These are phyloP conservation scores for Drosophila equinoxialis DNA, from an alignment of 1,140 invertebrate species.

Conservation along the genomic window DNA sequence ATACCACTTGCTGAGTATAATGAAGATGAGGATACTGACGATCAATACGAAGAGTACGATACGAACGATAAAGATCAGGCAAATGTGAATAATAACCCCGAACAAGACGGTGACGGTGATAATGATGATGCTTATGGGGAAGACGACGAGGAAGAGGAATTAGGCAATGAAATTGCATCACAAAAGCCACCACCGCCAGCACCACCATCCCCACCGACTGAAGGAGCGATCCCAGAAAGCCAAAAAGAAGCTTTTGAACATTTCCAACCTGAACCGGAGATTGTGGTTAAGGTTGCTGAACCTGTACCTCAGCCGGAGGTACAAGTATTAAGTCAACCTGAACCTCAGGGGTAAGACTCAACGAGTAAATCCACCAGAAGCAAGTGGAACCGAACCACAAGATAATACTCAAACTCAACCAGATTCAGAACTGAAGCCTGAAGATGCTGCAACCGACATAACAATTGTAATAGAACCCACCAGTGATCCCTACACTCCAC, in stretches of 20 bases:
- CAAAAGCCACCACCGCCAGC: slow-evolving; percentile 27
- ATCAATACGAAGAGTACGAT: slow-evolving; percentile 61
- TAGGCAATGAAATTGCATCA: neutral
- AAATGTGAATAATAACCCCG: slow-evolving; percentile 13
- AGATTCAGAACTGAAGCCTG: neutral
- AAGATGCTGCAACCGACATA: slow-evolving; percentile 31
- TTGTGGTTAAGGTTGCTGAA: neutral
- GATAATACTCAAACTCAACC: neutral
- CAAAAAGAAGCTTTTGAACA: too few species aligned
- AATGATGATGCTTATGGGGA: too few species aligned
- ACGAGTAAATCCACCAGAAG: neutral
- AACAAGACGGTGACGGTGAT: slow-evolving; percentile 14
- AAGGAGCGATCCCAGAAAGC: neutral
- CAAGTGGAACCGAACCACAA: neutral
- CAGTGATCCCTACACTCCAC: slow-evolving; percentile 67
- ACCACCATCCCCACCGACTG: slow-evolving; percentile 28
- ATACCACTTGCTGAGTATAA: slow-evolving; percentile 69
- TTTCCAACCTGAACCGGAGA: neutral
- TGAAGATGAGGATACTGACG: slow-evolving; percentile 21
- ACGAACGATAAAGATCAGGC: slow-evolving; percentile 25
- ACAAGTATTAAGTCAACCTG: neutral
- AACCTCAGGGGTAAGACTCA: neutral
- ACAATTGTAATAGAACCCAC: slow-evolving; percentile 48
- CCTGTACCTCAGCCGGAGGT: neutral
- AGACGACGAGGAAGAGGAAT: slow-evolving; percentile 14